phyloP scores from a whole-genome alignment of 2,113 vertebrate genomes.

The Zeus faber region DNA sequence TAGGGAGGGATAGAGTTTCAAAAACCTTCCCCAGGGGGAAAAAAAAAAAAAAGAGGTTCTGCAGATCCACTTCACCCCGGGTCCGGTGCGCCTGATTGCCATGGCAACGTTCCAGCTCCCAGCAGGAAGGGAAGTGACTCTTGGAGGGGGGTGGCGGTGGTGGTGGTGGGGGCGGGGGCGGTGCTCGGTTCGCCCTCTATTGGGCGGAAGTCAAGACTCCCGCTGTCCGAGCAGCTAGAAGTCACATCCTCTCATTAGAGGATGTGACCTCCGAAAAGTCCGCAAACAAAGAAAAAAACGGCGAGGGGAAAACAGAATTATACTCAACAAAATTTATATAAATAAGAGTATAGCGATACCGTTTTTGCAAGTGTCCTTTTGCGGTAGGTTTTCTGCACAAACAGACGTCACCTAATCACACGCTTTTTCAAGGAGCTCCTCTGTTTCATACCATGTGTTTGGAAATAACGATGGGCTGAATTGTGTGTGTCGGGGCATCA shows the following conservation, averaged over 20 bases:
- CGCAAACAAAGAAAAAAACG: constrained; percentile 25
- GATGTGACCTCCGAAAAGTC: too few relatives aligned
- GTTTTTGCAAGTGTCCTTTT: too few relatives aligned
- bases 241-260: constrained; percentile 72
- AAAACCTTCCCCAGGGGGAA: constrained; percentile 7
- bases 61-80: constrained; percentile 51
- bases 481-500: too few relatives aligned
- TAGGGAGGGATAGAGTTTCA: too few relatives aligned
- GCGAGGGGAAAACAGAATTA: constrained; percentile 35
- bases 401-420: too few relatives aligned
- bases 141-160: too few relatives aligned
- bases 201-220: constrained; percentile 71
- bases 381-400: too few relatives aligned
- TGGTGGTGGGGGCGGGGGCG: too few relatives aligned
- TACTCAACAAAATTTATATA: constrained; percentile 13
- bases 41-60: constrained; percentile 32
- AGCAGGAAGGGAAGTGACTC: constrained; percentile 74
- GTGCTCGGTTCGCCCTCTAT: constrained; percentile 74
- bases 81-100: constrained; percentile 49
- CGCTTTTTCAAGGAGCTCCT: too few relatives aligned
- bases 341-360: too few relatives aligned
- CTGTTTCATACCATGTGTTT: too few relatives aligned
- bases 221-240: constrained; percentile 59
- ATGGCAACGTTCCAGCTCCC: constrained; percentile 70
- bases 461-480: too few relatives aligned